A percentile compares a stretch with the other conserved stretches of the same genome.
These are phyloP conservation scores for Xanthia togata DNA, from an alignment of 2,888 invertebrate genomes.

Conservation along the genomic window DNA sequence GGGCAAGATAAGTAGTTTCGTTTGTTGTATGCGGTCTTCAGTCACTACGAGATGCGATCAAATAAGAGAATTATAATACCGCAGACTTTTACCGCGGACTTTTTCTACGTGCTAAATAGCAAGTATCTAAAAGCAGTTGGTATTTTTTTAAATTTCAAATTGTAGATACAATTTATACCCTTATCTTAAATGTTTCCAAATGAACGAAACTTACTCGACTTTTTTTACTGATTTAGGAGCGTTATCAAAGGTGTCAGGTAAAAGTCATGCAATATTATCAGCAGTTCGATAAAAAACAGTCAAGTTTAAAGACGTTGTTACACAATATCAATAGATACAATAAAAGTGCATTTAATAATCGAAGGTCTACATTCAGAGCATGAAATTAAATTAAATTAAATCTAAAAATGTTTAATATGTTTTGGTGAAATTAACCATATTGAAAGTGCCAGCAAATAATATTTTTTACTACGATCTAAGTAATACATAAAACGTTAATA, in stretches of 20 bases:
- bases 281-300: neutral
- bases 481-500: neutral
- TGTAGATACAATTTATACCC: neutral
- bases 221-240: neutral
- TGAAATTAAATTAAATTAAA: conserved; percentile 26
- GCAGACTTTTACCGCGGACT: neutral
- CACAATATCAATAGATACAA: conserved; percentile 8
- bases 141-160: neutral
- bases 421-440: neutral
- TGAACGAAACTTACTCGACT: neutral
- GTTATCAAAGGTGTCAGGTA: neutral
- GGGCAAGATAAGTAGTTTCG: conserved; percentile 8
- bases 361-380: conserved; percentile 12
- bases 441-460: neutral
- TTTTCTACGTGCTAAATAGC: too few species aligned
- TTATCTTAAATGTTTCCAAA: too few species aligned
- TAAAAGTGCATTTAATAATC: conserved; percentile 6
- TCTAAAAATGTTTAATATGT: neutral
- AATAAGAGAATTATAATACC: neutral
- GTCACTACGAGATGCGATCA: neutral
- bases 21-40: neutral
- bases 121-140: neutral
- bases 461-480: neutral
- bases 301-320: conserved; percentile 21
- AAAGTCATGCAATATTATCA: conserved; percentile 5